Percentiles rank a stretch among this genome's conserved stretches.
Conservation (phyloP, 1,140 invertebrate species). For the Brachionus manjavacas region DNA sequence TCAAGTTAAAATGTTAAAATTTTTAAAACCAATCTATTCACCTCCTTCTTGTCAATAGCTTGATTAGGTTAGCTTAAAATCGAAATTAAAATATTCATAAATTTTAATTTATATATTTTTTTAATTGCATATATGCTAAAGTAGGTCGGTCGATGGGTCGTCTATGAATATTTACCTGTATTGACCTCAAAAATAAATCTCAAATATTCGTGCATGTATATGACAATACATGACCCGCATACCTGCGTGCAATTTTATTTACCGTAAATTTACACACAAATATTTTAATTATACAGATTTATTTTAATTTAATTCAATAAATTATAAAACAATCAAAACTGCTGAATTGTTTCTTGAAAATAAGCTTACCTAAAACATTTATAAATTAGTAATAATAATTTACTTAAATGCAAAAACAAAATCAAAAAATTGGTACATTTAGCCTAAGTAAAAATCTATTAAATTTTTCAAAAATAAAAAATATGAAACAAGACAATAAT, state of each 20-base stretch:
- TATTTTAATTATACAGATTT: neutral
- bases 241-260: neutral
- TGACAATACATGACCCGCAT: neutral
- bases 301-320: neutral
- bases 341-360: neutral
- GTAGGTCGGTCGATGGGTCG: neutral
- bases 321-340: neutral
- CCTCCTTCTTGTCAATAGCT: neutral
- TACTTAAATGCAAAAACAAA: neutral
- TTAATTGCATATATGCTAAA: neutral
- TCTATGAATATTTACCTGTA: conserved; percentile 12
- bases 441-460: too few species aligned
- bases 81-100: neutral
- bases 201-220: neutral
- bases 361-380: neutral
- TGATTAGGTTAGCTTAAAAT: neutral
- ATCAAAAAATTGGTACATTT: neutral
- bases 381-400: neutral
- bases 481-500: neutral
- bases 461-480: too few species aligned
- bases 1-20: neutral
- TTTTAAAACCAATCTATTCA: neutral
- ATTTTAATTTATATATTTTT: neutral
- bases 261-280: neutral
- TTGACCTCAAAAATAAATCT: neutral